These are phyloP conservation scores for Gymnarchus niloticus DNA, from an alignment of 2,113 vertebrate species.

Conservation along the genomic window DNA sequence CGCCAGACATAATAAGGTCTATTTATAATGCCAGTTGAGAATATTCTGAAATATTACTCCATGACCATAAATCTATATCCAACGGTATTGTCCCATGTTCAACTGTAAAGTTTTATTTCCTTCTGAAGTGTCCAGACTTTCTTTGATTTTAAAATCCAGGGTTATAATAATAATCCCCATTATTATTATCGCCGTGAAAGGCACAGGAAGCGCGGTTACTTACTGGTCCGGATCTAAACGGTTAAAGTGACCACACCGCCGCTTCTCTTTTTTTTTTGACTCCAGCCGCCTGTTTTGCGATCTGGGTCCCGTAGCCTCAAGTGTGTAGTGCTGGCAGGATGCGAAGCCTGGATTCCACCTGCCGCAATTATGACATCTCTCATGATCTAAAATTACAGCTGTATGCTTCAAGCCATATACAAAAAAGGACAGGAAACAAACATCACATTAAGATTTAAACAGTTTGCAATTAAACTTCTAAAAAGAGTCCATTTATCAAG, in stretches of 20 bases:
- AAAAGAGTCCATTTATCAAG: conserved; percentile 78
- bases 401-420: conserved; percentile 37
- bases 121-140: too few relatives aligned
- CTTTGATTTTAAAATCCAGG: too few relatives aligned
- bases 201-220: not conserved
- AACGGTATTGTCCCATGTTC: not conserved
- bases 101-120: not conserved
- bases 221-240: not conserved
- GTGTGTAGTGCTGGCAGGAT: not conserved
- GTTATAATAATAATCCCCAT: not conserved
- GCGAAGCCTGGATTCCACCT: conserved; percentile 50
- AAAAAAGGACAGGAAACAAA: conserved; percentile 71
- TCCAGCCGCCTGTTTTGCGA: not conserved
- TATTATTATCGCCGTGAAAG: not conserved
- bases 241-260: not conserved
- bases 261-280: not conserved
- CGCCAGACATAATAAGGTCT: not conserved
- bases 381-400: conserved; percentile 63
- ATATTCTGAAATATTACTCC: not conserved
- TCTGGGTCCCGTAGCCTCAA: not conserved
- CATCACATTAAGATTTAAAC: conserved; percentile 68
- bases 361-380: conserved; percentile 55
- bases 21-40: not conserved
- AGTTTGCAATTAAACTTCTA: conserved; percentile 59
- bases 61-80: not conserved